Evolutionary conservation across 2,888 invertebrate species (phyloP).

Genomic region (Atethmia centrago): DNA sequence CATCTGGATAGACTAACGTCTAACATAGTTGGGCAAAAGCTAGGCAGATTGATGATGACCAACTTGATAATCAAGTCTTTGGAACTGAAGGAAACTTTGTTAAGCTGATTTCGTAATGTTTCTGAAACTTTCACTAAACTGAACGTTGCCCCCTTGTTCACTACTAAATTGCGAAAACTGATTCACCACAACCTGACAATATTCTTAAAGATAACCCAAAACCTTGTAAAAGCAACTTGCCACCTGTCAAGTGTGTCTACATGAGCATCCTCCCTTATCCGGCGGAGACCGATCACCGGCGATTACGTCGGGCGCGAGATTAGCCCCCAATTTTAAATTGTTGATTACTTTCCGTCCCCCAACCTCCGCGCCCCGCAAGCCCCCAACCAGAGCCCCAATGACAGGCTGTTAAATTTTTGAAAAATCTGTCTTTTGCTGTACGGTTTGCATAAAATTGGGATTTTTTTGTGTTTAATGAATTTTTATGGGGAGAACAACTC

Average conservation of each 20-base stretch:
- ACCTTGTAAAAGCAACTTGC: slow-evolving; percentile 31
- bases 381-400: slow-evolving; percentile 72
- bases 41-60: background rate
- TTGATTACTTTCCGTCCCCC: slow-evolving; percentile 85
- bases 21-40: background rate
- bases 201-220: slow-evolving; percentile 7
- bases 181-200: background rate
- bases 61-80: background rate
- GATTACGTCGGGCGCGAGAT: slow-evolving; percentile 83
- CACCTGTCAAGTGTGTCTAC: slow-evolving; percentile 51
- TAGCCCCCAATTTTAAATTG: slow-evolving; percentile 89
- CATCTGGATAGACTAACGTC: background rate
- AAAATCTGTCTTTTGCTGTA: slow-evolving; percentile 75
- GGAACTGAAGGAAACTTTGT: background rate
- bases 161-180: background rate
- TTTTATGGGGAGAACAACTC: too few species aligned
- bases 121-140: background rate
- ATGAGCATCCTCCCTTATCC: slow-evolving; percentile 55
- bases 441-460: slow-evolving; percentile 53
- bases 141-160: background rate
- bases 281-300: slow-evolving; percentile 81
- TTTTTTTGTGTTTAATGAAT: background rate
- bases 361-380: slow-evolving; percentile 65
- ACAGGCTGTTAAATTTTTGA: slow-evolving; percentile 83
- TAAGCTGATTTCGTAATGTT: background rate